Conservation (phyloP, 1,140 invertebrate genomes). For the Pseudomyrmex cubaensis region DNA sequence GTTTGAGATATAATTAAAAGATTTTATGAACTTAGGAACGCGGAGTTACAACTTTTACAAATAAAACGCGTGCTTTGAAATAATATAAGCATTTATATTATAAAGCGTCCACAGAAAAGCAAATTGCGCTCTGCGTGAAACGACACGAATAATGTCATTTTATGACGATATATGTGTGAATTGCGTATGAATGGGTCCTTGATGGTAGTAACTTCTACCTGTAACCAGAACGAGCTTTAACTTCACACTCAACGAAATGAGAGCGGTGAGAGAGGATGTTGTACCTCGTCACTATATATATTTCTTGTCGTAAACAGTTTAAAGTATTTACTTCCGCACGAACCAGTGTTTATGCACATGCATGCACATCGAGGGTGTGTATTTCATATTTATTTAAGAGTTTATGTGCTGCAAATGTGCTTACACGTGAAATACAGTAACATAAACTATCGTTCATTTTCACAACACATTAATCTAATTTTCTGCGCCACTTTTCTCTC, state of each 20-base stretch:
- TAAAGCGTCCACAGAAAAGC: background rate
- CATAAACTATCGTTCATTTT: constrained; percentile 17
- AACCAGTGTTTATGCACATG: background rate
- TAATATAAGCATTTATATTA: constrained; percentile 3
- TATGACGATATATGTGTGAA: constrained; percentile 2
- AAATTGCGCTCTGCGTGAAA: background rate
- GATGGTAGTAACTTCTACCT: constrained; percentile 46
- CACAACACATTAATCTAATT: constrained; percentile 44
- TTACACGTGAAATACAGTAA: background rate
- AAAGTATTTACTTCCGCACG: constrained; percentile 29
- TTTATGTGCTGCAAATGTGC: constrained; percentile 9
- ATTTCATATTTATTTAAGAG: constrained; percentile 28
- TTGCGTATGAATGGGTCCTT: constrained; percentile 45
- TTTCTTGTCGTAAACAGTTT: constrained; percentile 36
- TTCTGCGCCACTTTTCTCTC: background rate
- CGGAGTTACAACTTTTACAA: background rate
- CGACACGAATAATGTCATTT: constrained; percentile 43
- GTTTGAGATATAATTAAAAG: background rate
- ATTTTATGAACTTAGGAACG: background rate
- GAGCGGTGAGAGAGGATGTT: constrained; percentile 16
- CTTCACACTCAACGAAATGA: constrained; percentile 42
- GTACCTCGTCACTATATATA: constrained; percentile 22
- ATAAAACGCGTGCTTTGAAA: constrained; percentile 3
- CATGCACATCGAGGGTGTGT: background rate
- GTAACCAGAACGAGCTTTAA: constrained; percentile 41